Percentiles rank a stretch among this genome's conserved stretches.
Evolutionary conservation across 2,888 invertebrate species (phyloP).

Genomic region (Ceratothoa steindachneri): DNA sequence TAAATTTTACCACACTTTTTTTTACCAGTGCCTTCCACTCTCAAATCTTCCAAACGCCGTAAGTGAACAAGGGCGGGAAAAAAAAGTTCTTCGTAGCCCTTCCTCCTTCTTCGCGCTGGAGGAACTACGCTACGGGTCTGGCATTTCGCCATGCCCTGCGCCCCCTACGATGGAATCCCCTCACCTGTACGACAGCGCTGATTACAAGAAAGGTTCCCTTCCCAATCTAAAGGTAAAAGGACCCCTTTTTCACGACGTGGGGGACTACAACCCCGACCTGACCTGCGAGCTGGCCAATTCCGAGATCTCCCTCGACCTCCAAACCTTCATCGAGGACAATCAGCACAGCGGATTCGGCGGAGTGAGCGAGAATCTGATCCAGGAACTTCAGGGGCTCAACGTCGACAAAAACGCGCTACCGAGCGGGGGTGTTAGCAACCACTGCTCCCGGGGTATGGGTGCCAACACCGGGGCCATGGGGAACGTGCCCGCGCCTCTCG

Average conservation of each 20-base stretch:
- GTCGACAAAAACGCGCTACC: constrained; percentile 35
- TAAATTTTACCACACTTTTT: too few species aligned
- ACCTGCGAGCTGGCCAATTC: constrained; percentile 84
- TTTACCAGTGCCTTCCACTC: too few species aligned
- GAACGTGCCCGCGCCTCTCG: constrained; percentile 5
- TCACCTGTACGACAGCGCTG: constrained; percentile 72
- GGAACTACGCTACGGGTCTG: constrained; percentile 40
- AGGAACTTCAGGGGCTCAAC: constrained; percentile 62
- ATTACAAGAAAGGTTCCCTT: constrained; percentile 59
- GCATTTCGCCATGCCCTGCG: constrained; percentile 45
- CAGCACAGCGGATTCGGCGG: constrained; percentile 63
- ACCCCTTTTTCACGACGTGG: constrained; percentile 39
- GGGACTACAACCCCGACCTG: constrained; percentile 61
- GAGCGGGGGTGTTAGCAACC: constrained; percentile 12
- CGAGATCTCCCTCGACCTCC: constrained; percentile 86
- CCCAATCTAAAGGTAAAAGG: constrained; percentile 52
- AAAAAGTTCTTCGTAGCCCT: too few species aligned
- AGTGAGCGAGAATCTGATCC: constrained; percentile 73
- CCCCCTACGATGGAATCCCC: constrained; percentile 60
- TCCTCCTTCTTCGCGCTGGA: constrained; percentile 34
- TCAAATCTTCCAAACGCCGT: too few species aligned
- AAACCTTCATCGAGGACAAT: constrained; percentile 80
- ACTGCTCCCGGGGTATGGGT: constrained; percentile 27
- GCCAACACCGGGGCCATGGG: constrained; percentile 17
- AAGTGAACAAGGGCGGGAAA: too few species aligned